Evolutionary conservation across 2,797 vertebrate species (phyloP).

Genomic region (Myiotriccus ornatus): DNA sequence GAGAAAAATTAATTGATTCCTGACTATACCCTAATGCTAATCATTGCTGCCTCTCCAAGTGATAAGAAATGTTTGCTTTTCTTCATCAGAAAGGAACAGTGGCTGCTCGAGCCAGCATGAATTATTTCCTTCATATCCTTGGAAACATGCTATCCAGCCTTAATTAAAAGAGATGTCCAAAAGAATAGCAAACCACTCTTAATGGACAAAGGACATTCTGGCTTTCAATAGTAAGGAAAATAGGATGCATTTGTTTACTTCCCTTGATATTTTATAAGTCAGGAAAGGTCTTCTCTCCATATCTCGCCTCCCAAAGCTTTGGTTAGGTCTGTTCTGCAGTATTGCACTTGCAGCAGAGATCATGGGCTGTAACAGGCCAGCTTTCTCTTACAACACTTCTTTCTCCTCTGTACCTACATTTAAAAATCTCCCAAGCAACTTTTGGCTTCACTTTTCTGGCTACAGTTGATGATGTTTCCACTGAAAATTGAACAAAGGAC

Average conservation of each 20-base stretch:
- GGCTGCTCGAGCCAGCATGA: not conserved
- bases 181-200: constrained; percentile 35
- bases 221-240: constrained; percentile 28
- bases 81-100: constrained; percentile 20
- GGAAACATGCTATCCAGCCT: constrained; percentile 41
- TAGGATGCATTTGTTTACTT: constrained; percentile 16
- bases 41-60: not conserved
- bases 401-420: not conserved
- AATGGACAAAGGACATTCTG: constrained; percentile 10
- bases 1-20: not conserved
- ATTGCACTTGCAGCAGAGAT: not conserved
- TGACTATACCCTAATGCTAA: constrained; percentile 2
- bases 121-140: constrained; percentile 55
- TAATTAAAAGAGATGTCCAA: constrained; percentile 55
- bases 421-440: constrained; percentile 22
- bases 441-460: not conserved
- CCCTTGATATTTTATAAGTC: not conserved
- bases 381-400: not conserved
- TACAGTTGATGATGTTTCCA: not conserved
- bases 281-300: not conserved
- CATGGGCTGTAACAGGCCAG: not conserved
- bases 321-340: not conserved
- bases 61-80: constrained; percentile 27
- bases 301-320: not conserved
- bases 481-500: not conserved